Percentiles rank a stretch among this genome's conserved stretches.
Conservation (phyloP, 2,888 invertebrate species). For the Conops quadrifasciatus region DNA sequence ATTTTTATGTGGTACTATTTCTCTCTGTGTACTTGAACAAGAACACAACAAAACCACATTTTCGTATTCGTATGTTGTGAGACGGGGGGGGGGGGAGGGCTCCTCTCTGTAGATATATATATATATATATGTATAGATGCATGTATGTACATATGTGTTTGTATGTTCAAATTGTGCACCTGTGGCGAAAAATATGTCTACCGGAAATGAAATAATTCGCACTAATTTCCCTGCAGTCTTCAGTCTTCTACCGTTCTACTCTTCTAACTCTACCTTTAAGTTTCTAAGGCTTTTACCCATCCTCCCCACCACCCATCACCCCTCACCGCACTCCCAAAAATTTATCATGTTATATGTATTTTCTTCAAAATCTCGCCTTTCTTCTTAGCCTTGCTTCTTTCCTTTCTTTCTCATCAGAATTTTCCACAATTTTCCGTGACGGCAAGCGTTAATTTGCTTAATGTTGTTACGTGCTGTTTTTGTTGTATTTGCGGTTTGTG, state of each 20-base stretch:
- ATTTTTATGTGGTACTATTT: too few species aligned
- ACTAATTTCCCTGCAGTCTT: slow-evolving; percentile 5
- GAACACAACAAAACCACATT: not conserved
- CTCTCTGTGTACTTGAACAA: too few species aligned
- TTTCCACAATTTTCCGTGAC: too few species aligned
- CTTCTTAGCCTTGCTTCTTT: too few species aligned
- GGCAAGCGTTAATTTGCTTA: not conserved
- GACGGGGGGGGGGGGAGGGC: too few species aligned
- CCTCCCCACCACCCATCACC: too few species aligned
- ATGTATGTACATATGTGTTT: not conserved
- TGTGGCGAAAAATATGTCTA: slow-evolving; percentile 25
- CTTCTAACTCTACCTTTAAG: too few species aligned
- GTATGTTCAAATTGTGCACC: slow-evolving; percentile 13
- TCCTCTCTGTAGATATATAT: not conserved
- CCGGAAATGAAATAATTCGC: slow-evolving; percentile 35
- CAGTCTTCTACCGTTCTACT: too few species aligned
- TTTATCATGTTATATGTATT: too few species aligned
- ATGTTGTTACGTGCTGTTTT: not conserved
- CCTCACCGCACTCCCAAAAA: too few species aligned
- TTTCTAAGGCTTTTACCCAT: too few species aligned
- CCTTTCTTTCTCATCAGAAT: not conserved
- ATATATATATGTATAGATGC: not conserved
- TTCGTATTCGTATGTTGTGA: not conserved
- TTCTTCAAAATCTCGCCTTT: too few species aligned
- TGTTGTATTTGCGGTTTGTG: slow-evolving; percentile 9